Base-by-base conservation (phyloP, 2,888 invertebrate species). In the Temnothorax rugatulus region DNA sequence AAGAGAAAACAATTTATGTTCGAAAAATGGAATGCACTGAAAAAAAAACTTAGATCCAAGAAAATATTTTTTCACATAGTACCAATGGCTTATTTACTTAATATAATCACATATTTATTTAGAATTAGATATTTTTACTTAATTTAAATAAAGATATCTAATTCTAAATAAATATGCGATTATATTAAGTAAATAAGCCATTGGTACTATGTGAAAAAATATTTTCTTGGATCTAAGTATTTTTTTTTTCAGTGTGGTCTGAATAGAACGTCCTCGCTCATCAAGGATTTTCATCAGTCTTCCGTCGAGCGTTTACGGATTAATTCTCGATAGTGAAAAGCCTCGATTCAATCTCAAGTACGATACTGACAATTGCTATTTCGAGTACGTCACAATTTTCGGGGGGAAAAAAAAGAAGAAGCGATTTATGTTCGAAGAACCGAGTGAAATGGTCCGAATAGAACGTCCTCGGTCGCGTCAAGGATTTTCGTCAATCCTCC, bases 241-340 rank as follows among this genome's bases (percentile, higher is more conserved):
- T n/a, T n/a, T n/a, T n/a, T n/a, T n/a, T n/a, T n/a, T n/a, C n/a
- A n/a, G n/a, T n/a, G n/a, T n/a, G 11, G 21, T 25, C 57, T 4
- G 7, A 15, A 29, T 11, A 63, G 2, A 52, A n/a, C n/a, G 7
- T 13, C 15, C 25, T 47, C 9, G 29, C 68, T 68, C n/a, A 2
- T 25, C 71, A 34, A 77, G 74, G n/a, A 41, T 21, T 47, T 64
- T 64, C 41, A 9, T 68, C 52, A 13, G 41, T 25, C 52, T 54
- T 38, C 25, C 71, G 34, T 47, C 4, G n/a, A 18, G 34, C 34
- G 7, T 34, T 34, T 7, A 34, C 34, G 11, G 69, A 75, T 69
- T 75, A 54, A 57, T 71, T 52, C 25, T 18, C 38, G 68, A 66
- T 68, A 25, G 18, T 34, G 38, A 69, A 52, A 76, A 38, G 5